These are phyloP conservation scores for Diplodus sargus DNA, from an alignment of 2,797 vertebrate species.

Conservation along the genomic window DNA sequence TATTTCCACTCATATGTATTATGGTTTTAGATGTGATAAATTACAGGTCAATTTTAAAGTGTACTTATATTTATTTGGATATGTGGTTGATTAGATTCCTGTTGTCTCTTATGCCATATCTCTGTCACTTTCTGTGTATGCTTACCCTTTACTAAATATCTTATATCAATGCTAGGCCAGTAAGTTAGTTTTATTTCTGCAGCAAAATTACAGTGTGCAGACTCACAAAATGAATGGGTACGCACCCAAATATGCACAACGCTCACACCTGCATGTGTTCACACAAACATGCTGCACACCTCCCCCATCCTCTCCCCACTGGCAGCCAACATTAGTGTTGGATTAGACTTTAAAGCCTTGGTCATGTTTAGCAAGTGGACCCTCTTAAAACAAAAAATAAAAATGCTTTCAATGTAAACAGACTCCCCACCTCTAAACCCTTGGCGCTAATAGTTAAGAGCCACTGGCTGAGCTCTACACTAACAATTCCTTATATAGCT, in stretches of 20 bases:
- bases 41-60: constrained; percentile 6
- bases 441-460: constrained; percentile 51
- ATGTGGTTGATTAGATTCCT: neutral
- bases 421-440: constrained; percentile 42
- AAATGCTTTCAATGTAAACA: constrained; percentile 68
- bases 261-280: constrained; percentile 44
- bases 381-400: constrained; percentile 73
- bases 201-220: neutral
- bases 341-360: constrained; percentile 59
- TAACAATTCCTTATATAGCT: constrained; percentile 80
- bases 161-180: neutral
- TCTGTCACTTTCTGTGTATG: neutral
- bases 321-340: constrained; percentile 73
- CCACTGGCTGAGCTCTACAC: constrained; percentile 45
- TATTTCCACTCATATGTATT: neutral
- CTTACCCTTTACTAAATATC: neutral
- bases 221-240: constrained; percentile 9
- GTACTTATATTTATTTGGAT: neutral
- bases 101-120: neutral
- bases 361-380: constrained; percentile 64
- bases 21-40: neutral
- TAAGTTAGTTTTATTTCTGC: neutral
- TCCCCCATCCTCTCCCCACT: constrained; percentile 29
- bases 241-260: constrained; percentile 35
- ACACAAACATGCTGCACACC: constrained; percentile 33